Evolutionary conservation across 2,113 vertebrate genomes (phyloP).

Genomic region (Uropsilus gracilis): DNA sequence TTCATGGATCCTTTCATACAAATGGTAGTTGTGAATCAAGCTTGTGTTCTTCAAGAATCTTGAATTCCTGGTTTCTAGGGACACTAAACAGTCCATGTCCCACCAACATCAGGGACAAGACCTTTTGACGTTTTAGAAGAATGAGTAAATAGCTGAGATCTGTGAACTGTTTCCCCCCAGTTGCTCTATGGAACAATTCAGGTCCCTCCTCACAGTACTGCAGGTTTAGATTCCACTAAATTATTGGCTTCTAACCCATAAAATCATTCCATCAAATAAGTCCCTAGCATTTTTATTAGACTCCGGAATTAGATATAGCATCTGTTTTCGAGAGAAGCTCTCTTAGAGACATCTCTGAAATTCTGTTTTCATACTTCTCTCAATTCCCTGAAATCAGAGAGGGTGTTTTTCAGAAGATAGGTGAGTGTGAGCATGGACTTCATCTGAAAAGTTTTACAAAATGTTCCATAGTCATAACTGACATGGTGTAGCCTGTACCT

Average conservation of each 20-base stretch:
- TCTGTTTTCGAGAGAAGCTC: neutral
- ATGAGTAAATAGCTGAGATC: neutral
- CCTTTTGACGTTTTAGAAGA: neutral
- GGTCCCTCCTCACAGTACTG: neutral
- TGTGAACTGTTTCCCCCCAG: neutral
- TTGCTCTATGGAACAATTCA: neutral
- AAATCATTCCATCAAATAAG: no score
- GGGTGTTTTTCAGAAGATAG: neutral
- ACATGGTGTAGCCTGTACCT: neutral
- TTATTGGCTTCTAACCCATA: neutral
- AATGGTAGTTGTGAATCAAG: no score
- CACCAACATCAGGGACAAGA: neutral
- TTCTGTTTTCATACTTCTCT: neutral
- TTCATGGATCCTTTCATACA: no score
- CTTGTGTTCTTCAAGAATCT: no score
- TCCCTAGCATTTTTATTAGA: neutral
- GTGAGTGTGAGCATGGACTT: neutral
- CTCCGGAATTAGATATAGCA: neutral
- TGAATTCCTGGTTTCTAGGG: neutral
- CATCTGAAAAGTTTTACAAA: neutral
- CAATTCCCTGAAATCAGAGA: neutral
- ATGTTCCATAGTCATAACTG: neutral
- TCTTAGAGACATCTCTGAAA: conserved; percentile 5
- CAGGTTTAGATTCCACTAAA: neutral
- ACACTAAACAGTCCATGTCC: neutral